A percentile compares a stretch with the other conserved stretches of the same genome.
phyloP scores from a whole-genome alignment of 2,797 vertebrate genomes.

The Alcedo atthis region DNA sequence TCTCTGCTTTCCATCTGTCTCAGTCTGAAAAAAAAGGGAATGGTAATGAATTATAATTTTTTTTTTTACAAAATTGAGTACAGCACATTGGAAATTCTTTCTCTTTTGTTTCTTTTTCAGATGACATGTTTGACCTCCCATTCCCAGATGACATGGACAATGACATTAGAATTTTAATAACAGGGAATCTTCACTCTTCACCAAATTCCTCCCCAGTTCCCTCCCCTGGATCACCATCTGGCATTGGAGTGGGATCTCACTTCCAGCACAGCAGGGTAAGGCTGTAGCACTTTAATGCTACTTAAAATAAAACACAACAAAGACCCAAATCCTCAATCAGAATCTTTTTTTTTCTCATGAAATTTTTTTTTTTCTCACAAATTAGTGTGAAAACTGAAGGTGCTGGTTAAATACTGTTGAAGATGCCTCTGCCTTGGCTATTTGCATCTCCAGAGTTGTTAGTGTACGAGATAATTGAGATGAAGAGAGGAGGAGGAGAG shows the following conservation, averaged over 20 bases:
- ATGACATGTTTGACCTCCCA: constrained; percentile 82
- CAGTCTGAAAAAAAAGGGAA: background rate
- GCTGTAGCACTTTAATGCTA: background rate
- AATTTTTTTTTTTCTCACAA: background rate
- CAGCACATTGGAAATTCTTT: background rate
- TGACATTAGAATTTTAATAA: constrained; percentile 95
- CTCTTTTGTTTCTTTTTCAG: constrained; percentile 59
- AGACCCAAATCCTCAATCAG: background rate
- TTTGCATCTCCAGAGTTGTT: background rate
- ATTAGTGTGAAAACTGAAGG: background rate
- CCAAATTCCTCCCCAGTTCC: constrained; percentile 94
- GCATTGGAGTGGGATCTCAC: constrained; percentile 91
- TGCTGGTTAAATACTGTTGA: background rate
- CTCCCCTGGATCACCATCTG: constrained; percentile 93
- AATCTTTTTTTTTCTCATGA: background rate
- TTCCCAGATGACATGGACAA: constrained; percentile 94
- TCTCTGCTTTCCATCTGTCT: background rate
- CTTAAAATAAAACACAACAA: background rate
- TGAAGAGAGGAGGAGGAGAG: background rate
- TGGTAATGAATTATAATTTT: background rate
- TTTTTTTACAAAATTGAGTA: background rate
- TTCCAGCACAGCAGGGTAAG: constrained; percentile 94
- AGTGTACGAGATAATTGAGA: background rate
- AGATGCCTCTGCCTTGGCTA: background rate
- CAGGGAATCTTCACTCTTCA: constrained; percentile 94